Evolutionary conservation across 2,797 vertebrate genomes (phyloP).

Genomic region (Remorina albescens): DNA sequence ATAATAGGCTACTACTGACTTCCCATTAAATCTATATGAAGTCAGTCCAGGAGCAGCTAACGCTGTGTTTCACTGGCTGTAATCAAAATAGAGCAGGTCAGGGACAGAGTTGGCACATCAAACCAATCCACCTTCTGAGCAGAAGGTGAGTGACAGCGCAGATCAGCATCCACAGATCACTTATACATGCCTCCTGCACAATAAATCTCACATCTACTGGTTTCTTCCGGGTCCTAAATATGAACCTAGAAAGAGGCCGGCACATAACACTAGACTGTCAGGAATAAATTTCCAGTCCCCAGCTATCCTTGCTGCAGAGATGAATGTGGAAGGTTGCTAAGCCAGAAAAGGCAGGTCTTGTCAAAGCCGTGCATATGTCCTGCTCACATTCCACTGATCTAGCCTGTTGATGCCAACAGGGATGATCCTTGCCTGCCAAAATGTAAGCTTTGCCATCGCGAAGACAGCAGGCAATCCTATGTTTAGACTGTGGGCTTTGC

Average conservation of each 20-base stretch:
- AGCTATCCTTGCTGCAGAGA: conserved; percentile 41
- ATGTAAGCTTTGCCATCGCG: conserved; percentile 47
- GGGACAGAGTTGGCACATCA: conserved; percentile 24
- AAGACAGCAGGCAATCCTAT: conserved; percentile 45
- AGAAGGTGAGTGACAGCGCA: conserved; percentile 48
- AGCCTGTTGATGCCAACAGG: conserved; percentile 45
- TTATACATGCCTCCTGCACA: conserved; percentile 34
- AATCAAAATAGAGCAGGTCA: conserved; percentile 17
- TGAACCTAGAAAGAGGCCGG: conserved; percentile 43
- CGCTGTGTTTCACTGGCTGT: conserved; percentile 3
- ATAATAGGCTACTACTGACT: not conserved
- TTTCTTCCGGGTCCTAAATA: conserved; percentile 48
- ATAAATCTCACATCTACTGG: conserved; percentile 52
- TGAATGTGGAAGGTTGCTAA: conserved; percentile 38
- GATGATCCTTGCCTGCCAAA: conserved; percentile 48
- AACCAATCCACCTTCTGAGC: conserved; percentile 38
- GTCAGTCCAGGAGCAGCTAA: not conserved
- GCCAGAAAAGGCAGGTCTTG: conserved; percentile 45
- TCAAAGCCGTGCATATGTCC: conserved; percentile 58
- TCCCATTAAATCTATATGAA: not conserved
- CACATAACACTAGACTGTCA: conserved; percentile 39
- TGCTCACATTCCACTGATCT: conserved; percentile 52
- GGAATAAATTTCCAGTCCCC: conserved; percentile 49
- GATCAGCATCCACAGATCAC: conserved; percentile 31
- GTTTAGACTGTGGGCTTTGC: conserved; percentile 51